Percentiles rank a stretch among this genome's conserved stretches.
phyloP scores from a whole-genome alignment of 2,113 vertebrate species.

The Etia nguti region DNA sequence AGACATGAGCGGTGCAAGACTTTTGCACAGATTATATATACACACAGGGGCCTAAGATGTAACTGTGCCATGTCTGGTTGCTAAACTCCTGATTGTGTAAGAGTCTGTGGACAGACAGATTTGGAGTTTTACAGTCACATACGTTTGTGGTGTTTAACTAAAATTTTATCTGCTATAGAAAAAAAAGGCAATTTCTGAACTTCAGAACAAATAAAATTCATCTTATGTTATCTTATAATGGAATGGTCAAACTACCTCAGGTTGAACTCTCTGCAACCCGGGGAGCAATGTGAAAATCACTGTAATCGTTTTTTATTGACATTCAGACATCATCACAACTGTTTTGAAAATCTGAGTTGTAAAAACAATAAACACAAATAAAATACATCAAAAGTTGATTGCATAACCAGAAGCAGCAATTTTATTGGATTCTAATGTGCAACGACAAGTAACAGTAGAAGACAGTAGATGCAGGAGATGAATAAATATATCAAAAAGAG shows the following conservation, averaged over 20 bases:
- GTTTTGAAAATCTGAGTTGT: neutral
- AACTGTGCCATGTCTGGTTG: neutral
- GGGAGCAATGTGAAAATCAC: neutral
- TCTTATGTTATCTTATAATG: neutral
- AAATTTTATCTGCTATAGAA: neutral
- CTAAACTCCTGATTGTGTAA: neutral
- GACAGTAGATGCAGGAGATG: neutral
- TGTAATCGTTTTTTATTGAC: too few relatives aligned
- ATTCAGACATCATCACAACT: neutral
- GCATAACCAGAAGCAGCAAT: neutral
- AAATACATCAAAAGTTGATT: neutral
- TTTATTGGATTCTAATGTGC: constrained; percentile 21
- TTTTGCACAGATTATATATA: neutral
- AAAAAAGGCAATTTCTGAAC: neutral
- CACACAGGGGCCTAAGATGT: neutral
- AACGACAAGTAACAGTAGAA: neutral
- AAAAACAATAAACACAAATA: neutral
- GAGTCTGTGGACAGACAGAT: neutral
- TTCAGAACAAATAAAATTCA: neutral
- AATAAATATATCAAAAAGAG: neutral
- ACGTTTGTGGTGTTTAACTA: neutral
- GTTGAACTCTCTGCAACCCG: neutral
- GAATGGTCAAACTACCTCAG: neutral
- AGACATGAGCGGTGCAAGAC: neutral
- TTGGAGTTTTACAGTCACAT: neutral